Evolutionary conservation across 2,113 vertebrate genomes (phyloP).

Genomic region (Rana temporaria): DNA sequence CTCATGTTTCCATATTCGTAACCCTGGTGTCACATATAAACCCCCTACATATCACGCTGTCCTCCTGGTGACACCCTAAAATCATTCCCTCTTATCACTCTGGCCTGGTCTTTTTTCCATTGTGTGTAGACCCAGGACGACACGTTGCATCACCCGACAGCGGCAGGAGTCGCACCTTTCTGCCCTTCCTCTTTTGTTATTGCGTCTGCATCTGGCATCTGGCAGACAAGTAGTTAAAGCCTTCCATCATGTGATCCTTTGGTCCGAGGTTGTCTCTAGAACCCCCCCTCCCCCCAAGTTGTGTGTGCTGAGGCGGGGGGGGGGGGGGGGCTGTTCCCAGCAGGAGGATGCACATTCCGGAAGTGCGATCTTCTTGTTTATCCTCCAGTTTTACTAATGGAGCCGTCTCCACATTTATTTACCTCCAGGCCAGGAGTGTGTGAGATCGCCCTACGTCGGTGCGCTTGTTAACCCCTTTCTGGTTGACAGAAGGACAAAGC

Average conservation of each 20-base stretch:
- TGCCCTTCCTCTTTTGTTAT: background rate
- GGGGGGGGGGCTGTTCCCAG: background rate
- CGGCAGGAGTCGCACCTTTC: background rate
- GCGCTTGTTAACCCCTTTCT: background rate
- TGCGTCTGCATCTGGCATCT: background rate
- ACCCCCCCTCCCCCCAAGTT: background rate
- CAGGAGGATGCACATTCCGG: conserved; percentile 2
- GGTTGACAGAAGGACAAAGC: background rate
- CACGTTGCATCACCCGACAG: too few species aligned
- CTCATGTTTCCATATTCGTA: too few species aligned
- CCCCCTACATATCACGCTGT: too few species aligned
- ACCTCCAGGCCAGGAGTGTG: background rate
- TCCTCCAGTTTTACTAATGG: background rate
- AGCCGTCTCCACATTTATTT: background rate
- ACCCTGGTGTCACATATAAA: too few species aligned
- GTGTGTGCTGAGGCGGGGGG: background rate
- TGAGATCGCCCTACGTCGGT: background rate
- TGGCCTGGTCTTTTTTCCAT: too few species aligned
- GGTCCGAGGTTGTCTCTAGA: too few species aligned
- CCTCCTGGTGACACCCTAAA: too few species aligned
- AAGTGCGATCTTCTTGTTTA: background rate
- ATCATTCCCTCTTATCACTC: too few species aligned
- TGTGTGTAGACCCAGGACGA: too few species aligned
- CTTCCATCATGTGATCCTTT: background rate
- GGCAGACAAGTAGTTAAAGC: background rate